phyloP scores from a whole-genome alignment of 1,140 invertebrate genomes.

The Achatina immaculata region DNA sequence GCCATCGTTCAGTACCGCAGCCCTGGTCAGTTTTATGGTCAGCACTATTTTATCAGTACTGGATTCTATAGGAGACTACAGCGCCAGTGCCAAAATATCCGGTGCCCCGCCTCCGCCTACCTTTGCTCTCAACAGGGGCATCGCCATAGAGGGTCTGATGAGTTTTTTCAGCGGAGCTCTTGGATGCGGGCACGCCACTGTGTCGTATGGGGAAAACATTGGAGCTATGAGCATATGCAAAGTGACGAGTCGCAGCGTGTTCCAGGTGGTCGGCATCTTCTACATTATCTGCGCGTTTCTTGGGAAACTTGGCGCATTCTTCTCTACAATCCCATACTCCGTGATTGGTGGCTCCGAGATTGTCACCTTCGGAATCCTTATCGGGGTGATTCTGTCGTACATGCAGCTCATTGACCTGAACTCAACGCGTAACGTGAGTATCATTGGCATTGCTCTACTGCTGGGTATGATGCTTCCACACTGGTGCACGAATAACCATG shows the following conservation, averaged over 20 bases:
- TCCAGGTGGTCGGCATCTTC: constrained; percentile 82
- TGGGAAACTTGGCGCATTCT: constrained; percentile 83
- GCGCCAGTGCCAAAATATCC: constrained; percentile 63
- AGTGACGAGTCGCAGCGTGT: constrained; percentile 85
- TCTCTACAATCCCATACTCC: constrained; percentile 88
- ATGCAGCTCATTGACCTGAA: constrained; percentile 69
- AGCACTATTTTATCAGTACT: constrained; percentile 60
- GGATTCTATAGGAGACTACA: constrained; percentile 67
- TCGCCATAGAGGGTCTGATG: constrained; percentile 86
- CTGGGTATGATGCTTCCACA: constrained; percentile 83
- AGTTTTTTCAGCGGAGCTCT: constrained; percentile 85
- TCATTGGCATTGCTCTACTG: constrained; percentile 90
- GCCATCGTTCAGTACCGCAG: constrained; percentile 50
- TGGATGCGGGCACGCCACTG: constrained; percentile 87
- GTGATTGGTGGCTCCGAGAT: constrained; percentile 88
- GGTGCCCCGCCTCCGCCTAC: constrained; percentile 58
- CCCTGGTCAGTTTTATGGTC: constrained; percentile 58
- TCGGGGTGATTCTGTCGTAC: constrained; percentile 57
- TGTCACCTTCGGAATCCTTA: constrained; percentile 81
- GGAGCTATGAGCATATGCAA: constrained; percentile 84
- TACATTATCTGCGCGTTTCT: constrained; percentile 79
- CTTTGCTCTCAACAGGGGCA: constrained; percentile 74
- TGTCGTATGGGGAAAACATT: constrained; percentile 87
- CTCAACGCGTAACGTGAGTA: constrained; percentile 84
- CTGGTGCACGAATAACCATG: constrained; percentile 76